These are phyloP conservation scores for Rhagoletis zephyria DNA, from an alignment of 1,140 invertebrate species.

Conservation along the genomic window DNA sequence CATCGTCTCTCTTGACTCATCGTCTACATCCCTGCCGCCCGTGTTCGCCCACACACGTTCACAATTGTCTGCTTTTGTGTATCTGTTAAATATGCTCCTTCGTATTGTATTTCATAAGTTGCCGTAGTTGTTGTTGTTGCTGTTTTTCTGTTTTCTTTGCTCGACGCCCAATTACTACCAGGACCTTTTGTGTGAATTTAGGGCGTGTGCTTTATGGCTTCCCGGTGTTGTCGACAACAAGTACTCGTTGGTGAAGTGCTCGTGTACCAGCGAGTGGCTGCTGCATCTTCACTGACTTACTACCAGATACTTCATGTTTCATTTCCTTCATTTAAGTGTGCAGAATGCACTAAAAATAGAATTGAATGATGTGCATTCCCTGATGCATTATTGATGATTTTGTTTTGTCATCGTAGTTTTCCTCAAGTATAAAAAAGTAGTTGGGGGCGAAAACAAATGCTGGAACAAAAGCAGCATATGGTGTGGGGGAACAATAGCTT, in stretches of 20 bases:
- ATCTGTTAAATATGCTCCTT: neutral
- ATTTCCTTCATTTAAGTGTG: slow-evolving; percentile 4
- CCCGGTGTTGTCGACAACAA: slow-evolving; percentile 4
- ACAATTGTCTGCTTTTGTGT: slow-evolving; percentile 12
- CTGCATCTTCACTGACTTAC: neutral
- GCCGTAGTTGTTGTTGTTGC: neutral
- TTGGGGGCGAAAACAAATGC: too few relatives aligned
- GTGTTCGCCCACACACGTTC: neutral
- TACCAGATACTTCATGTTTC: neutral
- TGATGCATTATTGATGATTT: too few relatives aligned
- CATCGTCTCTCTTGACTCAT: slow-evolving; percentile 26
- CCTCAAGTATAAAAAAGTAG: neutral
- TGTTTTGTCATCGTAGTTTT: too few relatives aligned
- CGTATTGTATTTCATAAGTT: slow-evolving; percentile 24
- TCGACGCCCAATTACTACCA: slow-evolving; percentile 2
- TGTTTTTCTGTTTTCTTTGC: neutral
- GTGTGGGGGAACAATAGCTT: neutral
- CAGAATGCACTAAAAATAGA: too few relatives aligned
- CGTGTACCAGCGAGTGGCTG: neutral
- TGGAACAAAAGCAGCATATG: neutral
- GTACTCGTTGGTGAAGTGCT: neutral
- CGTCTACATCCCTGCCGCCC: neutral
- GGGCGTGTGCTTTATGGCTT: slow-evolving; percentile 48
- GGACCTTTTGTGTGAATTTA: slow-evolving; percentile 49
- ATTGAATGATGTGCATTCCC: too few relatives aligned